Percentiles rank a stretch among this genome's conserved stretches.
Evolutionary conservation across 2,113 vertebrate genomes (phyloP).

Genomic region (Gymnobelideus leadbeateri): DNA sequence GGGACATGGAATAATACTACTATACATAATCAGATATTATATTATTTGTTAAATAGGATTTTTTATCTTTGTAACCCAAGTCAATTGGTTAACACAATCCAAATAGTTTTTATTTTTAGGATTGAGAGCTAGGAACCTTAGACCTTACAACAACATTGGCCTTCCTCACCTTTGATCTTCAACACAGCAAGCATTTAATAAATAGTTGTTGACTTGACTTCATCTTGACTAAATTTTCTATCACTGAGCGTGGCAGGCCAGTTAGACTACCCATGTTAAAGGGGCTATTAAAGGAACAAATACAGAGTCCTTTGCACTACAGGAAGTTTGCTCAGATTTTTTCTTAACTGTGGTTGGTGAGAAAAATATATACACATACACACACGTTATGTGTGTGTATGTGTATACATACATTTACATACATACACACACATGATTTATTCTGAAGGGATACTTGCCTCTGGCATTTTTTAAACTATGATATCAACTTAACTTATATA

Average conservation of each 20-base stretch:
- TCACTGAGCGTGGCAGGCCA: neutral
- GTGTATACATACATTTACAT: neutral
- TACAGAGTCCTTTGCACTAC: neutral
- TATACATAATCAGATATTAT: conserved; percentile 5
- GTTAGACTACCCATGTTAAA: neutral
- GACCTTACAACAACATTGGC: conserved; percentile 21
- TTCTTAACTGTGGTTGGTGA: neutral
- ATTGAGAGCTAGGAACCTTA: conserved; percentile 13
- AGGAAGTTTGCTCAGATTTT: neutral
- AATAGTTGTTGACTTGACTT: neutral
- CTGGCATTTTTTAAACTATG: neutral
- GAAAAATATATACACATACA: neutral
- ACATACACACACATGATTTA: neutral
- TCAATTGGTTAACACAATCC: neutral
- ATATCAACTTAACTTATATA: neutral
- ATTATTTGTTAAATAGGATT: conserved; percentile 11
- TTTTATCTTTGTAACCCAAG: conserved; percentile 10
- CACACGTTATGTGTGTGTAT: no score
- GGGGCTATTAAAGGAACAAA: neutral
- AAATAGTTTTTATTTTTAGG: conserved; percentile 17
- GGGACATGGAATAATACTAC: neutral
- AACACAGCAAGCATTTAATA: neutral
- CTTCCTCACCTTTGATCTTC: neutral
- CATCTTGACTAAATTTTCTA: neutral
- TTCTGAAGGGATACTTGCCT: neutral